Conservation (phyloP, 2,113 vertebrate species). For the Plecturocebus donacophilus region DNA sequence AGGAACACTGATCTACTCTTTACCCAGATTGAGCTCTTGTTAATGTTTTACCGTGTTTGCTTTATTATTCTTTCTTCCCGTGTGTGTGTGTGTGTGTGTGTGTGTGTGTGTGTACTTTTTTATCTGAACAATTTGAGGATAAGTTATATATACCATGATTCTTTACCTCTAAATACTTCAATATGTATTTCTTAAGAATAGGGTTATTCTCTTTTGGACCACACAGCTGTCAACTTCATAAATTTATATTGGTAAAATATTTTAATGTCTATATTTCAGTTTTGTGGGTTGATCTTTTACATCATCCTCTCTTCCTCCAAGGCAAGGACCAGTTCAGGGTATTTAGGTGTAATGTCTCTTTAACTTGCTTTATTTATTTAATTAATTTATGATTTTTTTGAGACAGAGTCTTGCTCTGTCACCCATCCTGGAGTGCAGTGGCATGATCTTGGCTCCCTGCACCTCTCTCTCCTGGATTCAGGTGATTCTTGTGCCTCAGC, state of each 20-base stretch:
- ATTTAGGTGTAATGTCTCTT: not conserved
- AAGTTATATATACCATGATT: not conserved
- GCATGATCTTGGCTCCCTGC: too few relatives aligned
- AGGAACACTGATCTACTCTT: not conserved
- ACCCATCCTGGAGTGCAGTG: too few relatives aligned
- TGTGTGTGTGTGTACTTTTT: not conserved
- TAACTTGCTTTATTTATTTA: not conserved
- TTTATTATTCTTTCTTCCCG: not conserved
- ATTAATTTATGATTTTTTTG: too few relatives aligned
- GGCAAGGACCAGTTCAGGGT: not conserved
- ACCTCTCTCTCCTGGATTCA: too few relatives aligned
- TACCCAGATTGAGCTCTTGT: not conserved
- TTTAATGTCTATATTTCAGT: not conserved
- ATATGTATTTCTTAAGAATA: not conserved
- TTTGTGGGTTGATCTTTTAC: not conserved
- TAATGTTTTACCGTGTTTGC: not conserved
- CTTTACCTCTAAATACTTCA: not conserved
- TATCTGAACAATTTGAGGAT: not conserved
- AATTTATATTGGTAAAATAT: not conserved
- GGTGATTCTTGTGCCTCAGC: too few relatives aligned
- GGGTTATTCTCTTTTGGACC: not conserved
- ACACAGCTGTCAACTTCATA: not conserved
- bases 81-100: not conserved
- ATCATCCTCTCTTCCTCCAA: too few relatives aligned
- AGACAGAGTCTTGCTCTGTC: too few relatives aligned